phyloP scores from a whole-genome alignment of 2,888 invertebrate species.

The Brenthis hecate region DNA sequence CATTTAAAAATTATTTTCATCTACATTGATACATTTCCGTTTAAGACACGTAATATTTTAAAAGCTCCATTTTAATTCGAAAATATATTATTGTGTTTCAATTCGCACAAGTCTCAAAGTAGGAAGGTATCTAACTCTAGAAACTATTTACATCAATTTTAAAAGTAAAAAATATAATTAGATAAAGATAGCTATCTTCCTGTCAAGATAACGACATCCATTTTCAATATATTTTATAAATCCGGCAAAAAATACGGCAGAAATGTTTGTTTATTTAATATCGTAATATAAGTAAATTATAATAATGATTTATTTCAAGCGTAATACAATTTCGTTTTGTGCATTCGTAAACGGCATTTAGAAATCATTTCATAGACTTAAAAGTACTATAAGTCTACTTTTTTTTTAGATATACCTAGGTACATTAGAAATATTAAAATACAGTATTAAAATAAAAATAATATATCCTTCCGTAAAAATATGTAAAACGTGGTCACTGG shows the following conservation, averaged over 20 bases:
- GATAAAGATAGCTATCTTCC: not conserved
- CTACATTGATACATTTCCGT: slow-evolving; percentile 33
- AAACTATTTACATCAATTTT: slow-evolving; percentile 18
- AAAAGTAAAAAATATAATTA: not conserved
- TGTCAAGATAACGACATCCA: not conserved
- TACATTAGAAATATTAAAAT: slow-evolving; percentile 22
- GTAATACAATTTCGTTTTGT: slow-evolving; percentile 27
- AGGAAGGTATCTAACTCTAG: slow-evolving; percentile 24
- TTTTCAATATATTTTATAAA: not conserved
- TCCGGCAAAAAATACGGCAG: not conserved
- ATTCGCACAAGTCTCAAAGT: slow-evolving; percentile 11
- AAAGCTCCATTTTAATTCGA: slow-evolving; percentile 33
- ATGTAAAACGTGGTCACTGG: slow-evolving; percentile 20
- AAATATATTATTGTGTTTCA: slow-evolving; percentile 14
- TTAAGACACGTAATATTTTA: slow-evolving; percentile 34
- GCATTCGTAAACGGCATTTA: slow-evolving; percentile 22
- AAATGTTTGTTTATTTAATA: not conserved
- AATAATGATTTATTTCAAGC: slow-evolving; percentile 7
- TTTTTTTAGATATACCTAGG: slow-evolving; percentile 1
- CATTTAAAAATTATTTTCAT: slow-evolving; percentile 29
- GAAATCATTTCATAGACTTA: slow-evolving; percentile 3
- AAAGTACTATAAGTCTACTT: not conserved
- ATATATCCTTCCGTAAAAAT: slow-evolving; percentile 16
- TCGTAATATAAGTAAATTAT: slow-evolving; percentile 5
- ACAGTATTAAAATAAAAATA: slow-evolving; percentile 18